Base-by-base conservation (phyloP, 2,797 vertebrate species). In the Rhinophrynus dorsalis region DNA sequence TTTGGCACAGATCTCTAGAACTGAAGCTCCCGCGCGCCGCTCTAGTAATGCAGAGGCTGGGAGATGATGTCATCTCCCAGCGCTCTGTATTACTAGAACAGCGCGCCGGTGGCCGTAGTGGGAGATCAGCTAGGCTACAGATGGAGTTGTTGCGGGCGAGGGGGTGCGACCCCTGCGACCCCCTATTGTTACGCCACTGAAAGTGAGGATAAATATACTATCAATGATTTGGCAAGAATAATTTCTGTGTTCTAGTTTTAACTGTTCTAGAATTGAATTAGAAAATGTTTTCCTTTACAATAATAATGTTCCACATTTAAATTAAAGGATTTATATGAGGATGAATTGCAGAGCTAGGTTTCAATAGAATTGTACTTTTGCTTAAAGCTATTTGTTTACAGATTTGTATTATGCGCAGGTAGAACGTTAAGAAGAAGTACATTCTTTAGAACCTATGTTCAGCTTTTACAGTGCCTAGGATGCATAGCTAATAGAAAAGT, bases 401-500 rank as follows among this genome's bases (percentile, higher is more conserved):
- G 20, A 63, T 80, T 77, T 75, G 60, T 77, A 74, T 76, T 76
- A 72, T 73, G 40, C 20, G 40, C 3, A 20, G 40, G 15, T 44
- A 20, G 15, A 6, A 44, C 6, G 90, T 93, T 90, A 87, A 83
- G 81, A 82, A 82, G 85, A 84, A 86, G 79, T 78, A 77, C 81
- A 84, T 86, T 86, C 92, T 93, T 86, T 87, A 81, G 83, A 90
- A 85, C 83, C 84, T 81, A 83, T 83, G 88, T 89, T 92, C 91
- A 92, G 88, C 87, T 85, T 88, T 90, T 88, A 91, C 88, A 89
- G 74, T 85, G 84, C 82, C 70, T 74, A 74, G 85, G 89, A 87
- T 87, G 88, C 87, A 82, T 84, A 90, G 84, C 88, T 89, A 93
- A 92, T 90, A 92, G 89, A 89, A 87, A 91, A 93, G 92, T 91